phyloP scores from a whole-genome alignment of 1,140 invertebrate species.

The Orius laevigatus region DNA sequence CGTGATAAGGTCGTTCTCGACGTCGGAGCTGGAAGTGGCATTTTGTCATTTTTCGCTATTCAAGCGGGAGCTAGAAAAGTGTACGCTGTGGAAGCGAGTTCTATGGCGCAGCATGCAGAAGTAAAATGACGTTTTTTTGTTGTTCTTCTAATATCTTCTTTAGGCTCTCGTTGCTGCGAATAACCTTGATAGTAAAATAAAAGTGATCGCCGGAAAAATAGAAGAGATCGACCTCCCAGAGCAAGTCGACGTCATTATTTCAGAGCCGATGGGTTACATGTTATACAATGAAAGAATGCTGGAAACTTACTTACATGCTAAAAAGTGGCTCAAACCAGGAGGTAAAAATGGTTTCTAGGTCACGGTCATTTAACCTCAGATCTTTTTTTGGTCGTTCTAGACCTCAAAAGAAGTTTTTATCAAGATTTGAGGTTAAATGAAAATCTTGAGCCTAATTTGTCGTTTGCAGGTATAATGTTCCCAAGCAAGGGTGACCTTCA shows the following conservation, averaged over 20 bases:
- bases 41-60: slow-evolving; percentile 94
- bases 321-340: slow-evolving; percentile 89
- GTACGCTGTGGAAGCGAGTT: slow-evolving; percentile 96
- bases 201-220: slow-evolving; percentile 93
- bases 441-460: not conserved
- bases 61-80: slow-evolving; percentile 94
- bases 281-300: slow-evolving; percentile 98
- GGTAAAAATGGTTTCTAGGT: slow-evolving; percentile 31
- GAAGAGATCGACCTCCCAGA: slow-evolving; percentile 95
- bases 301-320: slow-evolving; percentile 95
- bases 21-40: slow-evolving; percentile 93
- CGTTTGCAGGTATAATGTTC: slow-evolving; percentile 64
- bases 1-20: slow-evolving; percentile 84
- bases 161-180: slow-evolving; percentile 77
- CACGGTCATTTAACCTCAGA: not conserved
- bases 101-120: slow-evolving; percentile 95
- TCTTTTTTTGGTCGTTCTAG: not conserved
- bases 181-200: slow-evolving; percentile 68
- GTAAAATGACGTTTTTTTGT: slow-evolving; percentile 29
- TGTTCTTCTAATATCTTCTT: not conserved
- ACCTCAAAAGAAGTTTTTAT: too few species aligned
- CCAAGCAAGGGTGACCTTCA: slow-evolving; percentile 91
- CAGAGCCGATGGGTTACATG: slow-evolving; percentile 99
- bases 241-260: slow-evolving; percentile 91
- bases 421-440: too few species aligned